A percentile compares a stretch with the other conserved stretches of the same genome.
Evolutionary conservation across 1,140 invertebrate species (phyloP).

Genomic region (Lepidotrigona ventralis): DNA sequence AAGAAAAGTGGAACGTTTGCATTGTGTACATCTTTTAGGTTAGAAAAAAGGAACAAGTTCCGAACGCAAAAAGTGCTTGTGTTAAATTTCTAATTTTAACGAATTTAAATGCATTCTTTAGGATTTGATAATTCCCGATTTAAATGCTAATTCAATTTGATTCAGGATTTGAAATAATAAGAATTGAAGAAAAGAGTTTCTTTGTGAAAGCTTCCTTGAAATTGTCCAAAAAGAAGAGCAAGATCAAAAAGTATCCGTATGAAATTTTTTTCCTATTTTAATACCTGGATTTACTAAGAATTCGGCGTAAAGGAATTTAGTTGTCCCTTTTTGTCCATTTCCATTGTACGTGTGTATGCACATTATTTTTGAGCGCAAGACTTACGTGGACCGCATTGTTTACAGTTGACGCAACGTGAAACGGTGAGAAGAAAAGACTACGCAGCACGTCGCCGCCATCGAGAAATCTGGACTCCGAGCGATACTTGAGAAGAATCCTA

Average conservation of each 20-base stretch:
- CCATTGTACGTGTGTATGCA: background rate
- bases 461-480: conserved; percentile 38
- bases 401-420: conserved; percentile 56
- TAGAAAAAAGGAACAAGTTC: background rate
- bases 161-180: background rate
- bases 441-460: conserved; percentile 16
- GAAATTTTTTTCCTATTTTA: background rate
- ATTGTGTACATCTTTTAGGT: no score
- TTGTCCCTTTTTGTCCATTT: background rate
- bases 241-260: background rate
- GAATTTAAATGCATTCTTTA: no score
- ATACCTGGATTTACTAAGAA: background rate
- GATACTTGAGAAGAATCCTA: conserved; percentile 49
- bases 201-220: no score
- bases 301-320: background rate
- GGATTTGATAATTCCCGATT: no score
- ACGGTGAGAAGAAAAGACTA: conserved; percentile 31
- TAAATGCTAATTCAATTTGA: no score
- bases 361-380: background rate
- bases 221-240: no score
- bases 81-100: no score
- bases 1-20: background rate
- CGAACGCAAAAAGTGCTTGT: background rate
- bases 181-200: no score
- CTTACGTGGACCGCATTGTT: conserved; percentile 40